A percentile compares a stretch with the other conserved stretches of the same genome.
phyloP scores from a whole-genome alignment of 1,140 invertebrate genomes.

The Drosophila orosa region DNA sequence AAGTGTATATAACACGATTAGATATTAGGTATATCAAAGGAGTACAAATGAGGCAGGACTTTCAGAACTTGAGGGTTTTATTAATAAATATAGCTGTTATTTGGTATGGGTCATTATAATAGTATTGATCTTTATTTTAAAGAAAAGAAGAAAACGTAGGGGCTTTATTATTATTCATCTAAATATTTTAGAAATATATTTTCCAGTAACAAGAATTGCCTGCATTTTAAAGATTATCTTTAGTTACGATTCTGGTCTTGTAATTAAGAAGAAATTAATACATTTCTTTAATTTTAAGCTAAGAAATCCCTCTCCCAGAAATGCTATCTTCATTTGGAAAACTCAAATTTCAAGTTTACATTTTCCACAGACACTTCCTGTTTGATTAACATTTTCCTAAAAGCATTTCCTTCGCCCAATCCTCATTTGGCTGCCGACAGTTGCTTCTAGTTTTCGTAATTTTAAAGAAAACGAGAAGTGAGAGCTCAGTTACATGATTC shows the following conservation, averaged over 20 bases:
- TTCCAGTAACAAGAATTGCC: too few species aligned
- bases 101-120: too few species aligned
- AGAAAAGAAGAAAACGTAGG: too few species aligned
- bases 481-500: conserved; percentile 31
- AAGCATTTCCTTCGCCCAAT: conserved; percentile 23
- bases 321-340: background rate
- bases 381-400: conserved; percentile 31
- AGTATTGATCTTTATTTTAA: too few species aligned
- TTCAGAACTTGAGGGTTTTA: too few species aligned
- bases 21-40: background rate
- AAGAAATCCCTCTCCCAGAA: background rate
- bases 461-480: conserved; percentile 35
- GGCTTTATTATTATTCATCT: too few species aligned
- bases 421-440: conserved; percentile 18
- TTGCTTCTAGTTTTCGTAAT: conserved; percentile 18
- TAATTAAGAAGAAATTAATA: too few species aligned
- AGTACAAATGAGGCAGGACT: background rate
- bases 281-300: too few species aligned
- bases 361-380: conserved; percentile 1
- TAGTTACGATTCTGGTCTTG: too few species aligned
- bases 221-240: too few species aligned
- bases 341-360: background rate
- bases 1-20: background rate
- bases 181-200: too few species aligned
- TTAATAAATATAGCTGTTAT: too few species aligned